A percentile compares a stretch with the other conserved stretches of the same genome.
phyloP scores from a whole-genome alignment of 2,797 vertebrate genomes.

The Pristis pectinata region DNA sequence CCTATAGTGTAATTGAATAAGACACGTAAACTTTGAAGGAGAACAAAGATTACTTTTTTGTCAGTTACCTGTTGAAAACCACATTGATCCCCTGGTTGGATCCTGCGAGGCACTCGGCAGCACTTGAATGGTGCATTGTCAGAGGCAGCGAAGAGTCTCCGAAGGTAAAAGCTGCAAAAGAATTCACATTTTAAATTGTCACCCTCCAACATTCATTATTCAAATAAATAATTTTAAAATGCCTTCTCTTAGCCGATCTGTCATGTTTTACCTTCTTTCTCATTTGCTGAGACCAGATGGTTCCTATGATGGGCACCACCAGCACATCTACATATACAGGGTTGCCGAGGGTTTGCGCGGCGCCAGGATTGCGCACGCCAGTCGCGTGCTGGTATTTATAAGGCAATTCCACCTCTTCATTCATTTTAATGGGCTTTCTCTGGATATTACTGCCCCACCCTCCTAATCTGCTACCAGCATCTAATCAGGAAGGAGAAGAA shows the following conservation, averaged over 20 bases:
- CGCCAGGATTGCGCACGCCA: slow-evolving; percentile 49
- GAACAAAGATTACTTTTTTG: not conserved
- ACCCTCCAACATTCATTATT: slow-evolving; percentile 51
- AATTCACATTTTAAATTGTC: slow-evolving; percentile 65
- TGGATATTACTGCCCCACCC: slow-evolving; percentile 59
- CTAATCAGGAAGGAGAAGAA: slow-evolving; percentile 56
- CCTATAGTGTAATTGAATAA: not conserved
- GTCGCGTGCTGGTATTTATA: slow-evolving; percentile 92
- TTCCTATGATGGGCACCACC: slow-evolving; percentile 38
- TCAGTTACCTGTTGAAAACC: slow-evolving; percentile 80
- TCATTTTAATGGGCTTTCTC: slow-evolving; percentile 72
- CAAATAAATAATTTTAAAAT: slow-evolving; percentile 41
- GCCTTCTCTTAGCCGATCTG: slow-evolving; percentile 39
- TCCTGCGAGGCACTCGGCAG: slow-evolving; percentile 77
- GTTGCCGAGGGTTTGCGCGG: slow-evolving; percentile 51
- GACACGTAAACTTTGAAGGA: not conserved
- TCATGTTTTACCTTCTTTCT: slow-evolving; percentile 20
- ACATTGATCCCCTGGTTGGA: slow-evolving; percentile 81
- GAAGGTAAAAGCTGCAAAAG: slow-evolving; percentile 63
- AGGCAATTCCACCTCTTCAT: slow-evolving; percentile 64
- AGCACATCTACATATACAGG: slow-evolving; percentile 54
- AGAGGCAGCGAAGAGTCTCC: slow-evolving; percentile 79
- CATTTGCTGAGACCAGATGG: slow-evolving; percentile 25
- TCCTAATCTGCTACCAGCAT: slow-evolving; percentile 57
- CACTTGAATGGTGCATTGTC: slow-evolving; percentile 84